phyloP scores from a whole-genome alignment of 2,888 invertebrate species.

The Tetragonisca angustula region DNA sequence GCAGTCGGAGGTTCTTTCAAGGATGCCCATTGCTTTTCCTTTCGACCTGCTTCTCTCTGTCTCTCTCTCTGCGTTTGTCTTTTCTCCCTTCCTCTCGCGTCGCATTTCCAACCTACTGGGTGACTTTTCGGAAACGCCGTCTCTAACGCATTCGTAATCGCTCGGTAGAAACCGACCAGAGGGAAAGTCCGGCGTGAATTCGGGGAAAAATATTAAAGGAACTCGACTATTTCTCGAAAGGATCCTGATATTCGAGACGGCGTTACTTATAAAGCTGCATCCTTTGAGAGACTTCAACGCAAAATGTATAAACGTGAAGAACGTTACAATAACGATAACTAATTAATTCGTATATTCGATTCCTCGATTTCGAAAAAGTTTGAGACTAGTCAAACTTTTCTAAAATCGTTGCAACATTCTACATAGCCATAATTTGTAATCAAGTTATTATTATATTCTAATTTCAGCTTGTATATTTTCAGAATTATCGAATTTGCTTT shows the following conservation, averaged over 20 bases:
- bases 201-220: too few relatives aligned
- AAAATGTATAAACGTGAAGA: not conserved
- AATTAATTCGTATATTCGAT: not conserved
- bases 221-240: not conserved
- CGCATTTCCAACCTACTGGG: conserved; percentile 37
- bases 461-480: not conserved
- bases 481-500: not conserved
- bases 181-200: not conserved
- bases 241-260: not conserved
- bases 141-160: conserved; percentile 23
- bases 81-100: not conserved
- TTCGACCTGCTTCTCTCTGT: conserved; percentile 28
- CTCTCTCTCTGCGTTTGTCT: conserved; percentile 30
- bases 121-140: conserved; percentile 51
- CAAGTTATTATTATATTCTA: not conserved
- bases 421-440: too few relatives aligned
- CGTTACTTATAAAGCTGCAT: not conserved
- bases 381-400: not conserved
- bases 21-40: conserved; percentile 56
- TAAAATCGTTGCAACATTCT: not conserved
- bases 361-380: not conserved
- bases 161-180: not conserved
- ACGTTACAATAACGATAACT: too few relatives aligned
- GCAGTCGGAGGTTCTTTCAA: conserved; percentile 44
- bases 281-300: too few relatives aligned